Conservation (phyloP, 2,888 invertebrate genomes). For the Creontiades dilutus region DNA sequence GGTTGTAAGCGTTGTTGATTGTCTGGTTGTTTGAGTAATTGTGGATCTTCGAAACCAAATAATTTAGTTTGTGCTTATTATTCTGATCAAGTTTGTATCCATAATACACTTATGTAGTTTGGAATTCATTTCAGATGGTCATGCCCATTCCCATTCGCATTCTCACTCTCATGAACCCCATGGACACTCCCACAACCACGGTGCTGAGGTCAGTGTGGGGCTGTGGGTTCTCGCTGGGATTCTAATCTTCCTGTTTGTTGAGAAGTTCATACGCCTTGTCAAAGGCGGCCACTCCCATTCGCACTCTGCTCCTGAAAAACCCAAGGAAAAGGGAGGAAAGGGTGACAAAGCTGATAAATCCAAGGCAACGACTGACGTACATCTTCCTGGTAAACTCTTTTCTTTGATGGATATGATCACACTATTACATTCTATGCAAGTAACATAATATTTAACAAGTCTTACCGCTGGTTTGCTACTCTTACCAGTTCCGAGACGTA, state of each 20-base stretch:
- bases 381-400: not conserved
- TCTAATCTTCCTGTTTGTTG: slow-evolving; percentile 86
- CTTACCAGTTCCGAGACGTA: no score
- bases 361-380: not conserved
- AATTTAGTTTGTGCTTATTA: no score
- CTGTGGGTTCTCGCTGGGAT: slow-evolving; percentile 97
- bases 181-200: slow-evolving; percentile 78
- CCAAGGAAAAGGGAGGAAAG: slow-evolving; percentile 76
- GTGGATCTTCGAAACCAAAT: no score
- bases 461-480: no score
- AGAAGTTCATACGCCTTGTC: slow-evolving; percentile 93
- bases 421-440: no score
- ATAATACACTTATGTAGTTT: not conserved
- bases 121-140: slow-evolving; percentile 78
- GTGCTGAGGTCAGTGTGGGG: slow-evolving; percentile 85
- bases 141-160: slow-evolving; percentile 81
- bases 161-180: slow-evolving; percentile 77
- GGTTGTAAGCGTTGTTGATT: no score
- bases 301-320: slow-evolving; percentile 79
- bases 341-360: slow-evolving; percentile 68
- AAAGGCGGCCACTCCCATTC: slow-evolving; percentile 90
- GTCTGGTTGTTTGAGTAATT: no score
- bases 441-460: no score
- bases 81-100: no score
- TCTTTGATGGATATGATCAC: no score